A percentile compares a stretch with the other conserved stretches of the same genome.
Evolutionary conservation across 2,888 invertebrate genomes (phyloP).

Genomic region (Choreutis nemorana): DNA sequence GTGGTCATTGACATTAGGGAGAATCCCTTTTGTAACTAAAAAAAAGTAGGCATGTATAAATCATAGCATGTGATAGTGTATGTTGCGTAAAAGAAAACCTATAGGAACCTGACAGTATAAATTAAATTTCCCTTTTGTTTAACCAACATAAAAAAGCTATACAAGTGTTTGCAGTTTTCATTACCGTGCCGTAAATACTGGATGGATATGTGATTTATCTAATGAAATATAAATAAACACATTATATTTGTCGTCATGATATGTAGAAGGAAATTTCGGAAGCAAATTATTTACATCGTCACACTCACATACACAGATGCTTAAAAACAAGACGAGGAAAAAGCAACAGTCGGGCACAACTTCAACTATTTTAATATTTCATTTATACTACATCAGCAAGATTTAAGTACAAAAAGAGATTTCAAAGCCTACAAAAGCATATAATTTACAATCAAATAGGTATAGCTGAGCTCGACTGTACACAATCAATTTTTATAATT

Average conservation of each 20-base stretch:
- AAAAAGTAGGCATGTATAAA: too few species aligned
- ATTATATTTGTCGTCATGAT: conserved; percentile 58
- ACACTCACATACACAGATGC: conserved; percentile 14
- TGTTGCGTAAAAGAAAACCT: too few species aligned
- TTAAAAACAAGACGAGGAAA: too few species aligned
- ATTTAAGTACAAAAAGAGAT: conserved; percentile 32
- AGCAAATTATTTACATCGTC: conserved; percentile 18
- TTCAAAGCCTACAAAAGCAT: conserved; percentile 36
- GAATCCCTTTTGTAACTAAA: too few species aligned
- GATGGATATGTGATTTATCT: too few species aligned
- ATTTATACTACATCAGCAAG: conserved; percentile 16
- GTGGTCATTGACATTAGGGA: not conserved
- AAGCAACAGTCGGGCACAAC: conserved; percentile 40
- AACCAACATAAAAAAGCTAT: too few species aligned
- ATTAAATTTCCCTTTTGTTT: too few species aligned
- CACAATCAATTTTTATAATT: conserved; percentile 18
- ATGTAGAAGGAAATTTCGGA: conserved; percentile 37
- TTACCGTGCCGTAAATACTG: too few species aligned
- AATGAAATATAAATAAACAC: too few species aligned
- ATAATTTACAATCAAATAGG: conserved; percentile 37
- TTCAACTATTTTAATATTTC: conserved; percentile 10
- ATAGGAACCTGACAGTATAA: too few species aligned
- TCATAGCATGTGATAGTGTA: too few species aligned
- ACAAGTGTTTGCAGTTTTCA: too few species aligned
- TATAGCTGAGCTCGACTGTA: conserved; percentile 40